Evolutionary conservation across 1,140 invertebrate genomes (phyloP).

Genomic region (Phthorimaea operculella): DNA sequence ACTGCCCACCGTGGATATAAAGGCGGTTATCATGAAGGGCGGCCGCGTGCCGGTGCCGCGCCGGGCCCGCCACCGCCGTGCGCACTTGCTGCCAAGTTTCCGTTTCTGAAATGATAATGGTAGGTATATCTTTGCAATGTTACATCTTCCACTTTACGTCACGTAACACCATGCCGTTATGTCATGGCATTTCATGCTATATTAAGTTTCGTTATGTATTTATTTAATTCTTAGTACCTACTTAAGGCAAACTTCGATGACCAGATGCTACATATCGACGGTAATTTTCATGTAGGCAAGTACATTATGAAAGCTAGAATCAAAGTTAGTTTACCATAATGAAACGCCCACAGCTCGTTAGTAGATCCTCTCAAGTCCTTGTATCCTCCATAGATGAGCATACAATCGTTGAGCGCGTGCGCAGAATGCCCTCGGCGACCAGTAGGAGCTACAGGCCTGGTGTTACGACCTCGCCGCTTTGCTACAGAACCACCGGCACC

Average conservation of each 20-base stretch:
- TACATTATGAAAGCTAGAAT: no score
- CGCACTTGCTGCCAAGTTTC: constrained; percentile 77
- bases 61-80: constrained; percentile 66
- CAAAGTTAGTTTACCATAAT: constrained; percentile 76
- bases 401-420: constrained; percentile 79
- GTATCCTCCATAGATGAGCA: constrained; percentile 92
- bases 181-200: no score
- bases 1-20: constrained; percentile 92
- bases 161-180: no score
- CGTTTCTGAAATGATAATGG: constrained; percentile 67
- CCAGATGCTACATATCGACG: no score
- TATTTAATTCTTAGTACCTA: no score
- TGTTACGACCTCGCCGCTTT: constrained; percentile 11
- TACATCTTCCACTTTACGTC: no score
- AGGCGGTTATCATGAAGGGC: constrained; percentile 82
- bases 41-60: constrained; percentile 87
- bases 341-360: constrained; percentile 88
- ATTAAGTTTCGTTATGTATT: no score
- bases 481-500: constrained; percentile 28
- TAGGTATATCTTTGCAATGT: no score
- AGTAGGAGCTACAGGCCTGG: constrained; percentile 68
- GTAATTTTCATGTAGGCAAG: no score
- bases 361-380: constrained; percentile 87
- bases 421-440: constrained; percentile 86
- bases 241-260: no score